Evolutionary conservation across 2,888 invertebrate species (phyloP), one percentile per base, ranked within the genome.

Genomic region (Melipona beecheii): DNA sequence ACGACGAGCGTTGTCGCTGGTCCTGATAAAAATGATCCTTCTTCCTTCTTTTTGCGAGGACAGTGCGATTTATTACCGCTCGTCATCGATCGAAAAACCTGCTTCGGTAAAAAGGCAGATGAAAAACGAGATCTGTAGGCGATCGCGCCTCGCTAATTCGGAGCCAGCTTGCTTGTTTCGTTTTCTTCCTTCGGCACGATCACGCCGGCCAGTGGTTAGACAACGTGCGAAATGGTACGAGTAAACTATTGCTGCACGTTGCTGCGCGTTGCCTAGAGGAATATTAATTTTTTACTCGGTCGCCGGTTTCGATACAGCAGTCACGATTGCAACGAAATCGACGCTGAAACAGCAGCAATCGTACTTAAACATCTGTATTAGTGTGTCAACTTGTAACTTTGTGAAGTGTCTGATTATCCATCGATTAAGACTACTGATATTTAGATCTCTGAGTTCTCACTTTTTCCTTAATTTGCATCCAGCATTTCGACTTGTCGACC

Each of bases 111-210:
- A 72, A 83, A 58, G 9, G 11, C 27, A 43, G 19, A 43, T 65
- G 74, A 83, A 81, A 86, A 87, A 86, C 76, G 58, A 78, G 86
- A 78, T 86, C 86, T 72, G 86, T 88, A 62, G 74, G 71, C 54
- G 76, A 66, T 50, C 78, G 43, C 66, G 75, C 58, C 72, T 72
- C 74, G 71, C 65, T 78, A 83, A 83, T 75, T 71, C 71, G 21
- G n/a, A 65, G 56, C 71, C 60, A 43, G 78, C 43, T 70, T 73
- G 62, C 66, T 43, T 43, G 71, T 83, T 83, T 75, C 70, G 71
- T 68, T 75, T 78, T 78, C 73, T 83, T 78, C 71, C 62, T 75
- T 65, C 66, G 66, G 36, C 9, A 58, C 62, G 68, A 72, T 68
- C 72, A 64, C 74, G 56, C 56, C 43, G 31, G 11, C 27, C 31